Evolutionary conservation across 2,113 vertebrate species (phyloP), one percentile per base, ranked within the genome.

Genomic region (Passer domesticus): DNA sequence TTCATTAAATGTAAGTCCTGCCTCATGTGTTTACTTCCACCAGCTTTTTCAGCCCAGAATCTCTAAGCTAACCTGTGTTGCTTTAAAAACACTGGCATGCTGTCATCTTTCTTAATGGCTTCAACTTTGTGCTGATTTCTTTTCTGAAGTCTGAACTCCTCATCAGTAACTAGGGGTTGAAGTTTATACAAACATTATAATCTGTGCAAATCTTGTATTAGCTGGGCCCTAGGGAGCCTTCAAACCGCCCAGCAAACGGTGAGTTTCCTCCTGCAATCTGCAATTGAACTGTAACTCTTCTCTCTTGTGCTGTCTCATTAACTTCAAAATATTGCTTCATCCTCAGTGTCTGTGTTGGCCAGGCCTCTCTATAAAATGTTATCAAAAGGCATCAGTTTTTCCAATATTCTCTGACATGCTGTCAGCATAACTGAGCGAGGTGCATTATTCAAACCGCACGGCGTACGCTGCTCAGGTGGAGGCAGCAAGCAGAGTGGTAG

Each of bases 281-380:
- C 79, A 79, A 67, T 58, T 94, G 72, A 93, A 90, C 83, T 73
- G 87, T 53, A 94, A 72, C n/a, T 90, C 77, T 90, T 88, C 69
- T 88, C 66, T 89, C 75, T 76, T 49, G 56, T 60, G 41, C 68
- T 70, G 39, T 79, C 87, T 92, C 83, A 78, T 79, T 80, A 95
- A 41, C 75, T 89, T 89, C 88, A 93, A 88, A 94, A 88, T 88
- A 90, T 52, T 88, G 72, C 85, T 67, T 92, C 87, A 77, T 39
- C 85, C 83, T 62, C 88, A 50, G 25, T 62, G 50, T 67, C 87
- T 63, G 50, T 44, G 46, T 55, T 66, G 63, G 59, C 59, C 90
- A 86, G 75, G 82, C 84, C 72, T 43, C 82, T 59, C 82, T 56
- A 52, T 25, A 83, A 87, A 88, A 49, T 50, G 39, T 50, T 86